Evolutionary conservation across 2,888 invertebrate genomes (phyloP), one percentile per base, ranked within the genome.

Genomic region (Neuroscelio doddi): DNA sequence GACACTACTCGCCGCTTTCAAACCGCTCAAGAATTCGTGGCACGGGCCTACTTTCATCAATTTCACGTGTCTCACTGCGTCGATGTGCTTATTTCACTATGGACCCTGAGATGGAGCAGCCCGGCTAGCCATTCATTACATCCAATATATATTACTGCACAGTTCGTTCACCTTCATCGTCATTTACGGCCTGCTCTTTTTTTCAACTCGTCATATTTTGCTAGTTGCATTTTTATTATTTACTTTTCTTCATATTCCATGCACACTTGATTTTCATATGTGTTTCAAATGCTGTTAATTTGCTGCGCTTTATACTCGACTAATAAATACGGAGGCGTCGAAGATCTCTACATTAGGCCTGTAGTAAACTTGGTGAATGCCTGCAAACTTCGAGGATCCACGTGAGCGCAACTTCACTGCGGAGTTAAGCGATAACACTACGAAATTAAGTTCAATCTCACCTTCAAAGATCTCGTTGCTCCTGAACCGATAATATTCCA

Each of bases 31-130:
- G 79, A 79, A 80, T 80, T 74, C 73, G 63, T 64, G 73, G 70
- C 71, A 68, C 72, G 72, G 68, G 72, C 75, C 74, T 78, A 77
- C 78, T 80, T 80, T 76, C 76, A 80, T 79, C 79, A 78, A 80
- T 80, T 80, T 80, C 74, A 64, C 74, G 69, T 68, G 78, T 75
- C 75, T 47, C 66, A 9, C 47, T 47, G 24, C 42, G 47, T 59
- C 57, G 45, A 24, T 51, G 29, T 47, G 41, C 34, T 45, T 44
- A 41, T 51, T 59, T 58, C 58, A 51, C 45, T 45, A 45, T 46
- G 32, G 1, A 34, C 32, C 30, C 55, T 50, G 26, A 12, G 15
- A 36, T 15, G 36, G 3, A 12, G n/a, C 32, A 3, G 14, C 2
- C 36, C 8, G 50, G 24, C 38, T 17, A 47, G 34, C 51, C 46